A percentile compares a stretch with the other conserved stretches of the same genome.
phyloP scores from a whole-genome alignment of 2,113 vertebrate genomes.

The Loxodonta africana region DNA sequence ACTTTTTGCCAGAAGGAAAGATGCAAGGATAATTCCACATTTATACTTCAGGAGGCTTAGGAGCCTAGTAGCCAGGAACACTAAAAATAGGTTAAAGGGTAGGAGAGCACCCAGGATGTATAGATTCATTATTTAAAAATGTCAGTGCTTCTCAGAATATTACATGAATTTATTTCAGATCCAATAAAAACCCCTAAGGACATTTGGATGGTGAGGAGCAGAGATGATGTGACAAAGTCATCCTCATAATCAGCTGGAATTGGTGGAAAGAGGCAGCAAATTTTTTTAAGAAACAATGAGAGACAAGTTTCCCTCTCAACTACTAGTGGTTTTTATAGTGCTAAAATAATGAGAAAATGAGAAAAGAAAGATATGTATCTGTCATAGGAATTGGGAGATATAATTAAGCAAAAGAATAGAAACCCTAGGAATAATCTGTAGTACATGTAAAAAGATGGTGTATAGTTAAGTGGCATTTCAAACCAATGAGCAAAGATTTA shows the following conservation, averaged over 20 bases:
- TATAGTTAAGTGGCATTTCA: constrained; percentile 1
- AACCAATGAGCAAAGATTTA: not conserved
- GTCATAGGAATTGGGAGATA: constrained; percentile 7
- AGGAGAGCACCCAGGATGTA: not conserved
- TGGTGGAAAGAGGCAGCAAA: not conserved
- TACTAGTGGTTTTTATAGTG: constrained; percentile 20
- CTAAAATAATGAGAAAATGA: constrained; percentile 4
- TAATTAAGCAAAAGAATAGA: constrained; percentile 18
- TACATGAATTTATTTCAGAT: not conserved
- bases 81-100: not conserved
- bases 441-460: not conserved
- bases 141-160: not conserved
- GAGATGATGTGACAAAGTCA: not conserved
- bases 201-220: not conserved
- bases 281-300: not conserved
- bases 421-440: constrained; percentile 5
- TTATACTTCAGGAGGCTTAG: not conserved
- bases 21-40: not conserved
- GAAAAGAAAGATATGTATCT: not conserved
- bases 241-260: not conserved
- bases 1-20: not conserved
- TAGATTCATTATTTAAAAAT: not conserved
- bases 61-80: not conserved
- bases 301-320: not conserved
- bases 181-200: not conserved